Conservation (phyloP, 2,113 vertebrate species). For the Amphiprion ocellaris region DNA sequence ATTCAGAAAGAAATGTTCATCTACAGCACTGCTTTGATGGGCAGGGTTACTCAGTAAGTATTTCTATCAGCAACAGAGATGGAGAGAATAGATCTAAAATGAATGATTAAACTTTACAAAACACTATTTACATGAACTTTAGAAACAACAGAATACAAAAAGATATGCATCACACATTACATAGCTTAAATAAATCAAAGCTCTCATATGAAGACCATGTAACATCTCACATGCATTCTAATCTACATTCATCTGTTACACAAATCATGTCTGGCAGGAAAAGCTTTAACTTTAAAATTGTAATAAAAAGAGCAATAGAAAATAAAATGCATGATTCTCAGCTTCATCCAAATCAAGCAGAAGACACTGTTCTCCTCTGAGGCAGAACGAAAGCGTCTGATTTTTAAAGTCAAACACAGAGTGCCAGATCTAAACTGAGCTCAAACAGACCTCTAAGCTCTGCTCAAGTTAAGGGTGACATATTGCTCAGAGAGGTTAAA, state of each 20-base stretch:
- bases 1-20: constrained; percentile 87
- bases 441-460: background rate
- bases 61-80: constrained; percentile 72
- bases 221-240: background rate
- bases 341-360: background rate
- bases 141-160: background rate
- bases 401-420: constrained; percentile 6
- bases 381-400: background rate
- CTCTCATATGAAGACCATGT: no score
- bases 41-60: constrained; percentile 85
- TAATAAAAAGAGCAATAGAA: background rate
- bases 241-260: background rate
- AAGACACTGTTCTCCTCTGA: no score
- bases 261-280: background rate
- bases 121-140: background rate
- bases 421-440: no score
- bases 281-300: no score
- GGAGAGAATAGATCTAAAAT: background rate
- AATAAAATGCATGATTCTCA: background rate
- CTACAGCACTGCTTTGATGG: constrained; percentile 86
- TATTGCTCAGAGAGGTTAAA: background rate
- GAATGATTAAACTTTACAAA: background rate
- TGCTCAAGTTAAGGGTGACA: background rate
- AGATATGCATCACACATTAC: no score
- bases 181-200: no score